Percentiles rank a stretch among this genome's conserved stretches.
Conservation (phyloP, 2,888 invertebrate species). For the Sisyra nigra region DNA sequence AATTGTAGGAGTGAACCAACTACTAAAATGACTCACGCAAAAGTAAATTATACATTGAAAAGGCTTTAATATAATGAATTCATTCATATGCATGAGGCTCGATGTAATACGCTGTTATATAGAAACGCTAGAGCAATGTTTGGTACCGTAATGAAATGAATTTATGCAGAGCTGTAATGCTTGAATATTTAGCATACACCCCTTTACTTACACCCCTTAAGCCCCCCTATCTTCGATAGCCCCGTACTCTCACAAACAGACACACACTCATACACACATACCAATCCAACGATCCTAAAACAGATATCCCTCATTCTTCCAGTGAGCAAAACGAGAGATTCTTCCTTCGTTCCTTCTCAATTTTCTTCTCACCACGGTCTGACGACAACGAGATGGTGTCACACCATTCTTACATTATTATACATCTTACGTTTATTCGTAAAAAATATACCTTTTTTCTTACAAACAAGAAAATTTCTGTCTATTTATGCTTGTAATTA, state of each 20-base stretch:
- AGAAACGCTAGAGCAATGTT: slow-evolving; percentile 38
- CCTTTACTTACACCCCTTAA: slow-evolving; percentile 47
- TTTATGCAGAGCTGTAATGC: slow-evolving; percentile 48
- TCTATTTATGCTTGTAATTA: too few relatives aligned
- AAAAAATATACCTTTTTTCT: too few relatives aligned
- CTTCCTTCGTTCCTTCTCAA: slow-evolving; percentile 23
- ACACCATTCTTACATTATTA: too few relatives aligned
- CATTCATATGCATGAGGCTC: slow-evolving; percentile 44
- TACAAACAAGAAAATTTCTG: too few relatives aligned
- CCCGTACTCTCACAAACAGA: slow-evolving; percentile 13
- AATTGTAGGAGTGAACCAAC: slow-evolving; percentile 22
- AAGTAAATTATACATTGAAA: slow-evolving; percentile 51
- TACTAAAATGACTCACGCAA: slow-evolving; percentile 43
- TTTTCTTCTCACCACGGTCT: slow-evolving; percentile 8
- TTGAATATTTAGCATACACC: slow-evolving; percentile 31
- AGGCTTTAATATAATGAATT: slow-evolving; percentile 48
- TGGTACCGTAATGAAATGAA: slow-evolving; percentile 47
- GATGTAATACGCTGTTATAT: slow-evolving; percentile 16
- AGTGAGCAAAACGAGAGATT: slow-evolving; percentile 18
- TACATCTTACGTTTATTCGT: too few relatives aligned
- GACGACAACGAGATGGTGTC: too few relatives aligned
- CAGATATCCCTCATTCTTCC: slow-evolving; percentile 22
- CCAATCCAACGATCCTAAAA: slow-evolving; percentile 29
- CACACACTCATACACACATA: too few relatives aligned
- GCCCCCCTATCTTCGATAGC: slow-evolving; percentile 30